Base-by-base conservation (phyloP, 2,888 invertebrate species). In the Omphaloscelis lunosa region DNA sequence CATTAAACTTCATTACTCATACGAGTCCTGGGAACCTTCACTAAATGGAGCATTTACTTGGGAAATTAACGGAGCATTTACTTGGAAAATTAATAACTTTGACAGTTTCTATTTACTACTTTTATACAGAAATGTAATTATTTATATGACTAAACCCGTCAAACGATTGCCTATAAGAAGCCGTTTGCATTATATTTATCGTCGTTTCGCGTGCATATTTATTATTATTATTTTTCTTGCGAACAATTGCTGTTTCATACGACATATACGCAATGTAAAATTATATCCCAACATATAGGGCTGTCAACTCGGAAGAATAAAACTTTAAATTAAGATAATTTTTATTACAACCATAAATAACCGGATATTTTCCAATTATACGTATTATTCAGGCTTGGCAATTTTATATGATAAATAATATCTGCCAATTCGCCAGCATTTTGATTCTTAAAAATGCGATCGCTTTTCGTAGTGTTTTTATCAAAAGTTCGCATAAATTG, bases 1-100 rank as follows among this genome's bases (percentile, higher is more conserved):
- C 58, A 68, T 71, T 68, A 75, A 63, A 68, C 67, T 56, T 48
- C 41, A 82, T 79, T 61, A 79, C 75, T 82, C 75, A 79, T 61
- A 58, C 34, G 23, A 70, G 51, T 39, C 9, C 23, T 45, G 6
- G 68, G 15, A 65, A 68, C 59, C 34, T 45, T 51, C 3, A 59
- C 15, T 23, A 51, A 61, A 23, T 15, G 34, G 27, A 70, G 62
- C 53, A 15, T 72, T 51, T 61, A 34, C 51, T 81, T 34, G 15
- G n/a, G 3, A 45, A 56, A 73, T 23, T 56, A 61, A 23, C 20
- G 34, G 27, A 70, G 62, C 53, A 15, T 72, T 51, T 61, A 34
- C 51, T 81, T 34, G 15, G n/a, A 2, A 45, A 56, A 73, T 67
- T 59, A 56, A 79, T 79, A 6, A 48, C 67, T 62, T 67, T 67